Base-by-base conservation (phyloP, 2,888 invertebrate species). In the Oligia strigilis region DNA sequence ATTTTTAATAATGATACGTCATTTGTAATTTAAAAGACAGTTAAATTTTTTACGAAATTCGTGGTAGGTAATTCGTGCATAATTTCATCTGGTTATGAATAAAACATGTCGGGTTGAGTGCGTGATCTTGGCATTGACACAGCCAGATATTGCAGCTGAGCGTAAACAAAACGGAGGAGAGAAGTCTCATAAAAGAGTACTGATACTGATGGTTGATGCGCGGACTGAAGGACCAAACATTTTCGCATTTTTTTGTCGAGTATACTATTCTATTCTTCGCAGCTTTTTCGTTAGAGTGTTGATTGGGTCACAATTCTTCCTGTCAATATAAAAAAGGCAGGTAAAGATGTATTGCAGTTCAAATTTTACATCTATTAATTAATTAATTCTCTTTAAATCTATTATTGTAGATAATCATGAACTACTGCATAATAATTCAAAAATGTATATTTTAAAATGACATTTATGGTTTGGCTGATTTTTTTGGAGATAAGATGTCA, bases 91-190 rank as follows among this genome's bases (percentile, higher is more conserved):
- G 62, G n/a, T 17, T 70, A 80, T 83, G 83, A 86, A 86, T 85
- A 83, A 85, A 86, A 85, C 69, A 85, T 83, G 43, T 58, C 72
- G 43, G 60, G 4, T 14, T 6, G 55, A 72, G 62, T 77, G 73
- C 82, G 82, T 86, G 87, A 85, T 85, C 85, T 84, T 87, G 88
- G 88, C 87, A 88, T 88, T 86, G 88, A 82, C 78, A 83, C 79
- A 29, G 77, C 64, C 62, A 73, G 62, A 81, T 82, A 79, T 75
- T 81, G 78, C 85, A 80, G 55, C 73, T 64, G 14, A 81, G 76
- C 72, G 78, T 82, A 88, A 84, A 86, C 82, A 80, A 58, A 80
- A 67, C 58, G 40, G 43, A 69, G 43, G 43, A 76, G 17, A 71
- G 55, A 58, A 2, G 71, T 67, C 19, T 66, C 40, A 58, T 67